Evolutionary conservation across 2,888 invertebrate genomes (phyloP), one percentile per base, ranked within the genome.

Genomic region (Drosophila tripunctata): DNA sequence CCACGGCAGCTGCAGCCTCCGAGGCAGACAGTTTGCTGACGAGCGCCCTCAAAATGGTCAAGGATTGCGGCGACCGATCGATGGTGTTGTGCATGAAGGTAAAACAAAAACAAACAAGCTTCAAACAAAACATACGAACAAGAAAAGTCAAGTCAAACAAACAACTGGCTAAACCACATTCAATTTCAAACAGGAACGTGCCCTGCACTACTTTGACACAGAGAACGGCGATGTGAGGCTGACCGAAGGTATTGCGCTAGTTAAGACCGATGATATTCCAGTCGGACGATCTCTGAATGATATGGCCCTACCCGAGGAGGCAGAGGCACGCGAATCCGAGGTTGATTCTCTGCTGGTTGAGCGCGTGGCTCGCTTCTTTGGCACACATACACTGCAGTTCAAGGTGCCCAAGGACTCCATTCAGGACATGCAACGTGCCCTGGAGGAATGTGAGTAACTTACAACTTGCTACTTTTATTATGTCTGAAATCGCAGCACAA

Each of bases 301-400:
- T 19, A 94, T 95, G 70, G 92, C 93, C 55, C 91, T 96, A 48
- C 95, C 96, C 10, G 93, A 93, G n/a, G 96, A 96, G 85, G 93
- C 94, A 14, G 93, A 94, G 74, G 94, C 94, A 10, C 93, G 95
- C 55, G 96, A 96, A 90, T 93, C 93, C 60, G 94, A 94, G 85
- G 93, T 96, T 63, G 95, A 96, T 89, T 93, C 94, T 71, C 93
- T 96, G 67, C 92, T 96, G 54, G 91, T 95, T 69, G 96, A 96
- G 88, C 94, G 95, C 71, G 93, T 96, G 7, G 94, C 95, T 70
- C 93, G 94, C 79, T 94, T 96, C 90, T 93, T 96, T 74, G 94
- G 95, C 84, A 94, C 95, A 48, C 96, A 96, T 87, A 95, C 96
- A 14, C 92, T 96, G 38, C 96, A 96, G 89, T 94, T 96, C 84